Base-by-base conservation (phyloP, 2,113 vertebrate genomes). In the Sclerurus mexicanus region DNA sequence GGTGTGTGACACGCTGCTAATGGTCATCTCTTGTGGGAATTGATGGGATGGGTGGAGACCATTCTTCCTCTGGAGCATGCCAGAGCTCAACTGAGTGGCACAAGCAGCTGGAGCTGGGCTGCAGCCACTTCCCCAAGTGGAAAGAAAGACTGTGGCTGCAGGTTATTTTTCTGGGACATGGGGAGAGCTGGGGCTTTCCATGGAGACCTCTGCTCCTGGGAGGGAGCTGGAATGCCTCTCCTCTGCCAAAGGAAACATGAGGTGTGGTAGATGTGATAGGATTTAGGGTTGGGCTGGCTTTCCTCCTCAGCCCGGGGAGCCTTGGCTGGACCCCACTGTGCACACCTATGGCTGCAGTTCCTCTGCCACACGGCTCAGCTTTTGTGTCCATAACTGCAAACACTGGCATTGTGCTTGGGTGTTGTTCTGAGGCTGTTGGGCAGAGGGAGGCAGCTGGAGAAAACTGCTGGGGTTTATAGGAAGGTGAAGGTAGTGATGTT, bases 301-400 rank as follows among this genome's bases (percentile, higher is more conserved):
- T 81, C 18, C 35, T 69, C 28, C n/a, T 68, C 3, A 1, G 37
- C 39, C 23, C 0, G 0, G 68, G 44, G 56, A 80, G 59, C 49
- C 27, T 42, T 47, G 42, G n/a, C 67, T 40, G 66, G 35, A 80
- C 15, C 59, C 44, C 2, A 2, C 30, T 39, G 64, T 15, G 50
- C 50, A 35, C 49, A 60, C 40, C 69, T 77, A 0, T 10, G 35
- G 10, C 64, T 60, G 66, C 15, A 14, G 15, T 28, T 74, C 59
- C 78, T 73, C 53, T 49, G 42, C 60, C 1, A 2, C 21, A 2
- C 0, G 0, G 53, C 30, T 42, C 31, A 7, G 39, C 58, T 64
- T 69, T n/a, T 7, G 2, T 89, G 35, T 30, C 53, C 0, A 0
- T 23, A 28, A 7, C 44, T 33, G 63, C 59, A 47, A 22, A 47